Evolutionary conservation across 2,797 vertebrate genomes (phyloP).

Genomic region (Oreortyx pictus): DNA sequence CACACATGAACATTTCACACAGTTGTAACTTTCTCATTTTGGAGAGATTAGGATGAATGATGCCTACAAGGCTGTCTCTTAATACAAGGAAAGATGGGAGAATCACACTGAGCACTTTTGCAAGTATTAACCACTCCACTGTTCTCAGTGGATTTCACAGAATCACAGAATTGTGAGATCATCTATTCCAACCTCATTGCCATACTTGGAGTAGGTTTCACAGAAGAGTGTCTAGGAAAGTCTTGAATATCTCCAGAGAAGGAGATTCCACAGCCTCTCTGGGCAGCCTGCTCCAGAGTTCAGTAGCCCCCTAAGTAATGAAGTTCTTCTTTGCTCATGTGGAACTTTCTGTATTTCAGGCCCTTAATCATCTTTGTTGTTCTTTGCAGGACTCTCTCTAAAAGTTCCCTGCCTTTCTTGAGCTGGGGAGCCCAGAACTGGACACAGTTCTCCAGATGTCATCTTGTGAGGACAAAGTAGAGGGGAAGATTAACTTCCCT

Average conservation of each 20-base stretch:
- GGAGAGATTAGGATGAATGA: background rate
- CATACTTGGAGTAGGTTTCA: background rate
- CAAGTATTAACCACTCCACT: background rate
- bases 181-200: background rate
- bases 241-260: background rate
- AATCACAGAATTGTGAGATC: background rate
- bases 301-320: no score
- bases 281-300: background rate
- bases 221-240: background rate
- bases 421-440: background rate
- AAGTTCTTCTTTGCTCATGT: background rate
- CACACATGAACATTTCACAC: background rate
- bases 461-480: background rate
- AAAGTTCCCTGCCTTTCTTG: background rate
- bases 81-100: background rate
- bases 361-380: background rate
- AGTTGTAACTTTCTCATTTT: background rate
- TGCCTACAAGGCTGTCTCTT: background rate
- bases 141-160: background rate
- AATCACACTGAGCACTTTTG: background rate
- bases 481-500: background rate
- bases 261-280: background rate
- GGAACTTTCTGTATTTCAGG: background rate
- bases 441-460: background rate
- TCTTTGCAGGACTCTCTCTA: background rate